Conservation (phyloP, 2,888 invertebrate genomes). For the Papilio protenor region DNA sequence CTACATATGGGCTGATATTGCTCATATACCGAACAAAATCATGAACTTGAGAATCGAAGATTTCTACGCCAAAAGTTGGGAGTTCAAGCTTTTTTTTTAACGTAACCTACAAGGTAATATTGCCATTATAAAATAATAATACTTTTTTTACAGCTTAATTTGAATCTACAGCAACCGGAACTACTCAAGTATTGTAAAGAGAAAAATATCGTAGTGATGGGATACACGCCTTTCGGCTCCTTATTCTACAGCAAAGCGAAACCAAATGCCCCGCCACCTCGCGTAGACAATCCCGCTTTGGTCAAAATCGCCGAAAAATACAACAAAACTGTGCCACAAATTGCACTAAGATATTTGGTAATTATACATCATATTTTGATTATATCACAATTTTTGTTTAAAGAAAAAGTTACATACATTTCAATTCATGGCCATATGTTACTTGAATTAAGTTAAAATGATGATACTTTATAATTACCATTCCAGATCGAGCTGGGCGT, state of each 20-base stretch:
- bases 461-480: background rate
- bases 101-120: background rate
- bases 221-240: slow-evolving; percentile 89
- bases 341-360: slow-evolving; percentile 87
- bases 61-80: background rate
- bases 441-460: background rate
- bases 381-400: background rate
- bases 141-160: slow-evolving; percentile 74
- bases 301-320: slow-evolving; percentile 84
- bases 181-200: slow-evolving; percentile 87
- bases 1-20: too few species aligned
- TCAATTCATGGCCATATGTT: background rate
- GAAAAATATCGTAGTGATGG: slow-evolving; percentile 86
- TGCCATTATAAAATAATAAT: background rate
- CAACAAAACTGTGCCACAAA: slow-evolving; percentile 86
- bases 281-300: slow-evolving; percentile 82
- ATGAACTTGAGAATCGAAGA: background rate
- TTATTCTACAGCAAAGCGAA: slow-evolving; percentile 74
- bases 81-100: background rate
- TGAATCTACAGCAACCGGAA: slow-evolving; percentile 88
- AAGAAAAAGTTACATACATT: background rate
- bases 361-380: background rate
- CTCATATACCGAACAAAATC: background rate
- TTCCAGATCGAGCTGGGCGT: slow-evolving; percentile 66
- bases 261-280: slow-evolving; percentile 78